Evolutionary conservation across 2,113 vertebrate genomes (phyloP).

Genomic region (Peucedramus taeniatus): DNA sequence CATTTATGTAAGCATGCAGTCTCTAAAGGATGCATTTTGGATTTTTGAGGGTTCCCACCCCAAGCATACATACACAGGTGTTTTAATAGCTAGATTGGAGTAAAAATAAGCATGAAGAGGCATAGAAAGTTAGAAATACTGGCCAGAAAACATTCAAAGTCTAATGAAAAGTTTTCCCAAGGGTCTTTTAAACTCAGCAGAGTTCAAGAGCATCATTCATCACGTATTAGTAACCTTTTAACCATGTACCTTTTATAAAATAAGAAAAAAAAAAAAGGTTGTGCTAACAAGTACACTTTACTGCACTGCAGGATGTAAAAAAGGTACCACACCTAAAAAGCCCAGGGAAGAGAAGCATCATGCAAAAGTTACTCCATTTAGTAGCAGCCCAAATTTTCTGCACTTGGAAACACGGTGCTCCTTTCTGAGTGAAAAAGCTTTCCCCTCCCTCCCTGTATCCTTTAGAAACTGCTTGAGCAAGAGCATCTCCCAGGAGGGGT

Average conservation of each 20-base stretch:
- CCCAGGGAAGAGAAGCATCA: not conserved
- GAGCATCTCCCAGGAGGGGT: not conserved
- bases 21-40: not conserved
- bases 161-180: not conserved
- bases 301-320: not conserved
- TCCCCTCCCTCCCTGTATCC: not conserved
- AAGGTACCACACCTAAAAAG: not conserved
- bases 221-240: not conserved
- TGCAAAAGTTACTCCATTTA: not conserved
- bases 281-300: not conserved
- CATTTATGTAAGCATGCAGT: not conserved
- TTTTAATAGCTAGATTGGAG: not conserved
- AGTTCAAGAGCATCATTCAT: not conserved
- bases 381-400: not conserved
- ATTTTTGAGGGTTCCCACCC: not conserved
- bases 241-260: not conserved
- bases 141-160: slow-evolving; percentile 26
- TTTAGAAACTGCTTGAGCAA: not conserved
- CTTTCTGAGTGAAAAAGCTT: not conserved
- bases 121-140: not conserved
- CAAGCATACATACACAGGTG: not conserved
- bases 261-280: not conserved
- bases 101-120: not conserved
- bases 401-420: not conserved
- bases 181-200: not conserved